Conservation (phyloP, 37 sponge, comb jelly and placozoan species). For the Theonella swinhoei region DNA sequence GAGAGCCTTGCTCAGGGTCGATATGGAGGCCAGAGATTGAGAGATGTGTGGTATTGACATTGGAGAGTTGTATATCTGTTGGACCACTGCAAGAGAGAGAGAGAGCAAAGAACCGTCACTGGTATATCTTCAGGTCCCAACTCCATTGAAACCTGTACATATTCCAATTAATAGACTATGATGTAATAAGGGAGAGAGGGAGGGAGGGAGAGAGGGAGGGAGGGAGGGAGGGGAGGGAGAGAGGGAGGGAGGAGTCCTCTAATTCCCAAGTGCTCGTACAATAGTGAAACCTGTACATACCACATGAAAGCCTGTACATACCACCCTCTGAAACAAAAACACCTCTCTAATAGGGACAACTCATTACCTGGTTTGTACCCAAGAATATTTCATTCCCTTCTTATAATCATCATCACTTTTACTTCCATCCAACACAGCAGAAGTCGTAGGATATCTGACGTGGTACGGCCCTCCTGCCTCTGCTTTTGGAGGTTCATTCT, state of each 20-base stretch:
- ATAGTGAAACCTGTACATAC: too few species aligned
- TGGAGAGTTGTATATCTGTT: conserved; percentile 30
- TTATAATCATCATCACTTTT: conserved; percentile 70
- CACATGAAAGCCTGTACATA: too few species aligned
- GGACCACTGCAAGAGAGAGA: conserved; percentile 65
- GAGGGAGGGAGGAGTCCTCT: background rate
- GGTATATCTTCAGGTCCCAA: background rate
- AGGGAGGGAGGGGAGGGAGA: background rate
- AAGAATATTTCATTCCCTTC: conserved; percentile 26
- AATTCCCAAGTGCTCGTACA: background rate
- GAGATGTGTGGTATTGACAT: conserved; percentile 1
- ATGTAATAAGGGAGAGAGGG: background rate
- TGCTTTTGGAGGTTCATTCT: conserved; percentile 71
- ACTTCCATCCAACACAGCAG: conserved; percentile 59
- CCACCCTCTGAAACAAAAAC: too few species aligned
- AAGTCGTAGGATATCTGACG: conserved; percentile 45
- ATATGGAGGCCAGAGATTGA: conserved; percentile 58
- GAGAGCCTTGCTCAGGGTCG: conserved; percentile 34
- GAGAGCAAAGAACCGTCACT: background rate
- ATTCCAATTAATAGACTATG: background rate
- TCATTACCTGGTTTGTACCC: conserved; percentile 59
- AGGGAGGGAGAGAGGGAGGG: background rate
- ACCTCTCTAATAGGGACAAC: background rate
- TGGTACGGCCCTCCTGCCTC: conserved; percentile 49
- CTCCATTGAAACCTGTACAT: background rate